Conservation (phyloP, 1,140 invertebrate species). For the honey bee (Apis mellifera) region DNA sequence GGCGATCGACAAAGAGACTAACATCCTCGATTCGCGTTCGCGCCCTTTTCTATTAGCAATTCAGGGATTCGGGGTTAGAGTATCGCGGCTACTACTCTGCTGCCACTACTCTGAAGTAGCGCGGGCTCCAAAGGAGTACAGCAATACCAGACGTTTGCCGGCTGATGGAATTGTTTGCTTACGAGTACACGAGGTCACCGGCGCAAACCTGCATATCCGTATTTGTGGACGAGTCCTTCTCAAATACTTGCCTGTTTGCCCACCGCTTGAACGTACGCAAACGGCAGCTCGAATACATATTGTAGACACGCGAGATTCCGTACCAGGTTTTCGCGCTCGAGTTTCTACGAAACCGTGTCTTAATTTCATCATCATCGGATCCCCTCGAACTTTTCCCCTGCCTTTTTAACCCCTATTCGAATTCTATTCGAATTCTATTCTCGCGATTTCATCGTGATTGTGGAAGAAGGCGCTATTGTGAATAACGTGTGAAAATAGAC, state of each 20-base stretch:
- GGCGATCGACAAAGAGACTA: background rate
- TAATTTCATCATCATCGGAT: constrained; percentile 43
- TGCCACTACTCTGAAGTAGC: constrained; percentile 18
- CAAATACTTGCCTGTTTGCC: constrained; percentile 68
- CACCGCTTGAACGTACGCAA: constrained; percentile 60
- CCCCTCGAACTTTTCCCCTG: constrained; percentile 6
- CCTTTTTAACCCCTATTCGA: too few species aligned
- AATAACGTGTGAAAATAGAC: too few species aligned
- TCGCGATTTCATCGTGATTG: background rate
- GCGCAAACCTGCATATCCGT: constrained; percentile 64
- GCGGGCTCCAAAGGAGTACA: constrained; percentile 33
- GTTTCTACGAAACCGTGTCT: constrained; percentile 13
- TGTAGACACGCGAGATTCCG: constrained; percentile 41
- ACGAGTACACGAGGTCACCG: constrained; percentile 40
- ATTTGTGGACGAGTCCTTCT: constrained; percentile 57
- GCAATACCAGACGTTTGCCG: constrained; percentile 51
- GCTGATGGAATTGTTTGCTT: constrained; percentile 59
- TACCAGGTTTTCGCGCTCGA: constrained; percentile 10
- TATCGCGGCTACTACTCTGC: constrained; percentile 15
- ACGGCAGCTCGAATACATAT: constrained; percentile 58
- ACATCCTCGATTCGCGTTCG: background rate
- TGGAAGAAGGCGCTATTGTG: too few species aligned
- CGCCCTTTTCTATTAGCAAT: constrained; percentile 41
- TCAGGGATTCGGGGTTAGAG: constrained; percentile 15
- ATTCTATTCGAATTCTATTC: background rate